Base-by-base conservation (phyloP, 1,140 invertebrate species). In the Lordiphosa clarofinis region DNA sequence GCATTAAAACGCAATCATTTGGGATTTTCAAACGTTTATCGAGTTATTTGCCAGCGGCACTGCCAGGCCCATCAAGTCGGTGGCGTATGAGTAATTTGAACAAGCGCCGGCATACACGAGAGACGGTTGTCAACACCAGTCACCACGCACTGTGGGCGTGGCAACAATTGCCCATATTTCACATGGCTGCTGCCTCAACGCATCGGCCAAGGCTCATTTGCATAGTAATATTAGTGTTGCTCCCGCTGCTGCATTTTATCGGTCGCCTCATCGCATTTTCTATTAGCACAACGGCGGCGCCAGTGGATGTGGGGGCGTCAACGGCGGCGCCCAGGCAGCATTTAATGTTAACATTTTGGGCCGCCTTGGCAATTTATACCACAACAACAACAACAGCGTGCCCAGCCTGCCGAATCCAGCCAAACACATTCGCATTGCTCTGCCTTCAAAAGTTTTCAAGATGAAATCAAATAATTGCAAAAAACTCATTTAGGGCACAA, bases 1-100 rank as follows among this genome's bases (percentile, higher is more conserved):
- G 86, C 86, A 88, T 88, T 88, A 88, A 88, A 88, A 88, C 87
- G 86, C 86, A 88, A 88, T 88, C 86, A 88, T 87, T 88, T 79
- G 86, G 86, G 86, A 88, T 88, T 88, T 88, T 84, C 81, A 82
- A 86, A 86, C 86, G 71, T 88, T 88, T 88, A 88, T 87, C 86
- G 86, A 88, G 71, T 71, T 84, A 71, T 63, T 62, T 70, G 79
- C 79, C 73, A 38, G 35, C 65, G 73, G 73, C 78, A 33, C 48
- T 42, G 50, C 21, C 24, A 35, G 21, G 63, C 24, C 42, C 64
- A 7, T 9, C 42, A 33, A 13, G 39, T 56, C 73, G 78, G 48
- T 82, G 78, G 78, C 78, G 78, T 82, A 82, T 82, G 78, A 84
- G 78, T 82, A 82, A 82, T 84, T 73, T 76, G 73, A 75, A 84